Base-by-base conservation (phyloP, 2,113 vertebrate species). In the Myodes glareolus region DNA sequence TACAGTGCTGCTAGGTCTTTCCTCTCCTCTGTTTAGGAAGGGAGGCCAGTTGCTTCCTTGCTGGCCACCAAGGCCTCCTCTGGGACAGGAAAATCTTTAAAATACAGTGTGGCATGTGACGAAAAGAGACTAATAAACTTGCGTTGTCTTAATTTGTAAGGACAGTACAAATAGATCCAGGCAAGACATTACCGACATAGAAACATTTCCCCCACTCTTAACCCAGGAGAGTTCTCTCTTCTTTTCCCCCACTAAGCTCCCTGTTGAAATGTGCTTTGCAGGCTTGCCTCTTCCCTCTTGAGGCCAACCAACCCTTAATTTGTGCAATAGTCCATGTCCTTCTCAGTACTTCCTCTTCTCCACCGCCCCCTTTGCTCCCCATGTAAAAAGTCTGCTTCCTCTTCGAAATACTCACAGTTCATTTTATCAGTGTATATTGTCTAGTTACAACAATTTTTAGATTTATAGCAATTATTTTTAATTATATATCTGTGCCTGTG, bases 111-210 rank as follows among this genome's bases (percentile, higher is more conserved):
- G 5, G 84, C 82, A 9, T 82, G 45, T 84, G 76, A 70, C 93
- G 3, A 93, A 88, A 91, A 84, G 5, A 94, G 33, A 65, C 45
- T 85, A 85, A 93, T 90, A 90, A 95, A 87, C 7, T 42, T 36
- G 7, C 45, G 23, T 25, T 96, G 50, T 5, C 13, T 77, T 73
- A 31, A 14, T 58, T 95, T 86, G 25, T 85, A 86, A 39, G 50
- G 68, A 68, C 29, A 90, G 47, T 72, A 33, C 33, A 81, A 93
- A 82, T 16, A 33, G 10, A 67, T 3, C 39, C 3, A 21, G 7
- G 89, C 0, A 2, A n/a, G 45, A 84, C 2, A 0, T 42, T 33
- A 92, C 25, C 47, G 92, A n/a, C 52, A 84, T 19, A 95, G 14
- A 3, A 92, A 45, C 1, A 5, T 80, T 92, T 80, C 4, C 52